A percentile compares a stretch with the other conserved stretches of the same genome.
These are phyloP conservation scores for Laothoe populi DNA, from an alignment of 2,888 invertebrate genomes.

Conservation along the genomic window DNA sequence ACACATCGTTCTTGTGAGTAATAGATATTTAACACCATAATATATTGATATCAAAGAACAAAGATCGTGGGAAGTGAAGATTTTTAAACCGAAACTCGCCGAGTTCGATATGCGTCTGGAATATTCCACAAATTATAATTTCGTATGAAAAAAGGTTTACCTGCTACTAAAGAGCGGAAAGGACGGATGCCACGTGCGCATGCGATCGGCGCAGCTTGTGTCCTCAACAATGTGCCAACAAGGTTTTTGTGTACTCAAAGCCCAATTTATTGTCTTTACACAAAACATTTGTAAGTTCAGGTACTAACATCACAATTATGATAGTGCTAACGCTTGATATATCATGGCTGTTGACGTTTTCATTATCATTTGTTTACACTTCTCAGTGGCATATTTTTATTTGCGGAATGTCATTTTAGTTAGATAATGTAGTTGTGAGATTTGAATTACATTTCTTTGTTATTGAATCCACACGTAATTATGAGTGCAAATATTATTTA, in stretches of 20 bases:
- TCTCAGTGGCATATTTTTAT: background rate
- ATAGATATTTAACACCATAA: background rate
- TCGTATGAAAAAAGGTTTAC: conserved; percentile 73
- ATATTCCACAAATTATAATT: conserved; percentile 70
- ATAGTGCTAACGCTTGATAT: conserved; percentile 26
- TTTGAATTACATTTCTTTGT: background rate
- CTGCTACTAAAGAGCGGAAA: conserved; percentile 79
- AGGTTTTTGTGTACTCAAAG: conserved; percentile 25
- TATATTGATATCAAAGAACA: conserved; percentile 30
- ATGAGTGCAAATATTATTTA: too few relatives aligned
- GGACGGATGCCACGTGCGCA: conserved; percentile 80
- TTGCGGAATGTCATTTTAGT: background rate
- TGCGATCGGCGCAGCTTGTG: conserved; percentile 31
- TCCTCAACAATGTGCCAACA: conserved; percentile 31
- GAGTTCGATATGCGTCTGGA: conserved; percentile 60
- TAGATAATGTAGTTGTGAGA: background rate
- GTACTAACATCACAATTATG: conserved; percentile 29
- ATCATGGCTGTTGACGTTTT: conserved; percentile 24
- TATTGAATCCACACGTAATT: background rate
- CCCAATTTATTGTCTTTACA: conserved; percentile 41
- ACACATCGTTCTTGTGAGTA: background rate
- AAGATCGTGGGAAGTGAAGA: conserved; percentile 53
- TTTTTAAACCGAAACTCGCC: conserved; percentile 52
- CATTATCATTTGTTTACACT: conserved; percentile 24
- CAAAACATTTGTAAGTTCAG: conserved; percentile 38